Evolutionary conservation across 2,113 vertebrate species (phyloP), one percentile per base, ranked within the genome.

Genomic region (Carassius carassius): DNA sequence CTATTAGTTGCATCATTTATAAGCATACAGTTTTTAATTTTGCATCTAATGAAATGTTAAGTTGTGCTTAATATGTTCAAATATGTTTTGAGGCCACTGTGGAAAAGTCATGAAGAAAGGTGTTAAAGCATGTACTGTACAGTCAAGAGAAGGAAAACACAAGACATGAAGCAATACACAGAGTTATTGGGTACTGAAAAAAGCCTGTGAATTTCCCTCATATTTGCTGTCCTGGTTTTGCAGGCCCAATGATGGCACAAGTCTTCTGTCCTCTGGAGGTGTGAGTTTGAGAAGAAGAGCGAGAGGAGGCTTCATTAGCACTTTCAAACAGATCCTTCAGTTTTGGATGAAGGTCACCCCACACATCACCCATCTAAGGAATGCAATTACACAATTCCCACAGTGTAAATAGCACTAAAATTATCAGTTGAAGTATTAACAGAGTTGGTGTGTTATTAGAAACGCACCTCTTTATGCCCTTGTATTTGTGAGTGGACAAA

Each of bases 401-500:
- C 11, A 21, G 11, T n/a, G 41, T 73, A 21, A 25, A 32, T 8
- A 54, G 7, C 13, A 7, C 41, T 44, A 44, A 44, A 44, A 44
- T 11, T 1, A 10, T 44, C 41, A 44, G 41, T 3, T 44, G 19
- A 74, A 44, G 41, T 44, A 12, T 19, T 10, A 21, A 10, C 23
- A 12, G 41, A 41, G 41, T 41, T 41, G 41, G 41, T 41, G 41
- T 41, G 1, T 12, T 35, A 49, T 3, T 70, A 17, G 25, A 6
- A 63, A 56, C 94, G 92, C 86, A 98, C 98, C 96, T 99, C 98
- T 91, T 93, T 92, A 93, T 99, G 98, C 62, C 98, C 97, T 92
- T 99, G 98, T 90, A 98, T 97, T 94, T 99, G 98, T 2, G 98
- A 99, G 93, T 96, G 96, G 83, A 99, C 96, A 41, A 99, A 98